Evolutionary conservation across 2,113 vertebrate species (phyloP), one percentile per base, ranked within the genome.

Genomic region (Caretta caretta): DNA sequence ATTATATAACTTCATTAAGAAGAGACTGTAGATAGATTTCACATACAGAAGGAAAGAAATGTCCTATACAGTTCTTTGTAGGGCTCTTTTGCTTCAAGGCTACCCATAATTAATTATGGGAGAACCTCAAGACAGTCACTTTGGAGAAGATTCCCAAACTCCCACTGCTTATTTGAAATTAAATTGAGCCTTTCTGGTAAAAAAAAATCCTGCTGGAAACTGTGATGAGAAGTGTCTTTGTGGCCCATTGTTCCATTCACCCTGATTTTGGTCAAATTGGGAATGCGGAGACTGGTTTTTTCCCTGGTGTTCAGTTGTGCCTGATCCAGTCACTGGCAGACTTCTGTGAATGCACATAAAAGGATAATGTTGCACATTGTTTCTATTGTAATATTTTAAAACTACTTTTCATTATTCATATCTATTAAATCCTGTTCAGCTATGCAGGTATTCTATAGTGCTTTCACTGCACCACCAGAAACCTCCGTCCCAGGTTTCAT

Each of bases 161-260:
- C 22, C n/a, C 49, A 0, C 0, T 4, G 1, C 51, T 10, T 11
- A 31, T 1, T 42, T 49, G 49, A 38, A 8, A 6, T 54, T 46
- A 42, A n/a, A 72, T 1, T 4, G 48, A 83, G 56, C 3, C 48
- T 17, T 51, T 1, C 1, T 0, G 0, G 10, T 16, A 3, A 7
- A 6, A 24, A 42, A 42, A n/a, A 13, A 5, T 1, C 0, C 10
- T 10, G 29, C 42, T 78, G 75, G 22, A 46, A 11, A 5, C 1
- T 29, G 49, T 3, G n/a, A 14, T 1, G 1, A 4, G 49, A 17
- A 24, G 1, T 0, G 0, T 12, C 2, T 0, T 1, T 3, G 53
- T 11, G 75, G 25, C 42, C 24, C 42, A 8, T 48, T 46, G 75
- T 14, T 78, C 12, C 13, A 2, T 8, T 42, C 42, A 27, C 75